These are phyloP conservation scores for Corythoichthys haematopterus DNA, from an alignment of 2,113 vertebrate species.

Conservation along the genomic window DNA sequence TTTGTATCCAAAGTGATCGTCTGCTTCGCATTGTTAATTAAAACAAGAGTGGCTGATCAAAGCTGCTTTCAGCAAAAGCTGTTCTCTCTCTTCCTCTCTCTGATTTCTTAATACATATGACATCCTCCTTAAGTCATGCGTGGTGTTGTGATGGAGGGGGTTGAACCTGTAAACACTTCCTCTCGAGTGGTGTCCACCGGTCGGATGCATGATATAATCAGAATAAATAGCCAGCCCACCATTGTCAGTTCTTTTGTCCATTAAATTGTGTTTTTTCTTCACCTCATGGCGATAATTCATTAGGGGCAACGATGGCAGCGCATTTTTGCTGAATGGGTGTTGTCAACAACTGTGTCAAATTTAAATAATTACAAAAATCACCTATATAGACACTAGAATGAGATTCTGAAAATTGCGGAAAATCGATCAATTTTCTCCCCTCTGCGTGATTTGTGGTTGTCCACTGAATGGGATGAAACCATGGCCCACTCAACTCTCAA, in stretches of 20 bases:
- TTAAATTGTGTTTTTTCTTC: background rate
- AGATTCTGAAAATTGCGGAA: too few species aligned
- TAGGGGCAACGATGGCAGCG: background rate
- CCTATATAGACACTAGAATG: too few species aligned
- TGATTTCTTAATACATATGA: conserved; percentile 48
- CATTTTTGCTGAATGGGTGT: too few species aligned
- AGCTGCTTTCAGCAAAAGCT: background rate
- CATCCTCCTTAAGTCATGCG: conserved; percentile 52
- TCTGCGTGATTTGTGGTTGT: too few species aligned
- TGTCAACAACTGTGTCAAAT: background rate
- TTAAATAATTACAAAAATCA: background rate
- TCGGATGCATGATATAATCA: conserved; percentile 9
- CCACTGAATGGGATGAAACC: too few species aligned
- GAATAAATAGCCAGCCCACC: conserved; percentile 18
- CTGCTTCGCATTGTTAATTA: conserved; percentile 42
- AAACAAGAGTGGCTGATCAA: background rate
- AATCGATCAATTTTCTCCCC: too few species aligned
- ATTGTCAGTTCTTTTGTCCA: background rate
- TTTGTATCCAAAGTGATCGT: conserved; percentile 33
- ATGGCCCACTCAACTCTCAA: too few species aligned
- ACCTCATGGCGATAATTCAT: background rate
- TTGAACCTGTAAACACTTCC: conserved; percentile 51
- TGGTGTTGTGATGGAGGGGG: conserved; percentile 36
- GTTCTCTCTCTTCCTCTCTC: conserved; percentile 14
- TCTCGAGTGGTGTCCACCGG: conserved; percentile 43